Percentiles rank a stretch among this genome's conserved stretches.
phyloP scores from a whole-genome alignment of 2,113 vertebrate genomes.

The Etia nguti region DNA sequence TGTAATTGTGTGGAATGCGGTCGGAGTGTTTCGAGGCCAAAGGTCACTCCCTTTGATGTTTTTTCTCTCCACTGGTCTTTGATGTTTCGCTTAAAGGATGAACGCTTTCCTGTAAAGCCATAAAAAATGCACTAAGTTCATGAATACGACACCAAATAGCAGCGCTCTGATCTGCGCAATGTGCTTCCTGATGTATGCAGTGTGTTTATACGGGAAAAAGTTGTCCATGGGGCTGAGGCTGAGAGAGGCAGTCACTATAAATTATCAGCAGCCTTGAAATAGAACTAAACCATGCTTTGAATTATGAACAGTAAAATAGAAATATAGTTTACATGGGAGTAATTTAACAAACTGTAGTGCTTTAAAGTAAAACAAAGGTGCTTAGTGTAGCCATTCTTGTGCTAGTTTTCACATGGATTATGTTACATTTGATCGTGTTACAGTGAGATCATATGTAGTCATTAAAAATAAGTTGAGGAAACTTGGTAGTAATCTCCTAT shows the following conservation, averaged over 20 bases:
- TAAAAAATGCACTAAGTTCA: background rate
- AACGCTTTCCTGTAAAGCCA: background rate
- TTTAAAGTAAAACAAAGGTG: background rate
- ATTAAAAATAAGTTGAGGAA: background rate
- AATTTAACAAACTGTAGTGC: background rate
- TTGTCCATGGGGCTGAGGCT: background rate
- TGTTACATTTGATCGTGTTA: background rate
- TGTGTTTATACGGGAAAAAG: background rate
- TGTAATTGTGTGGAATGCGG: constrained; percentile 67
- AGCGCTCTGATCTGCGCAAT: background rate
- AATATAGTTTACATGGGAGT: background rate
- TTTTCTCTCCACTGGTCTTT: constrained; percentile 47
- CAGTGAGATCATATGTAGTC: background rate
- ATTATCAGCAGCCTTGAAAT: constrained; percentile 3
- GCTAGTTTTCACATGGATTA: background rate
- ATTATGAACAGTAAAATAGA: constrained; percentile 8
- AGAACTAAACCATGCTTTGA: constrained; percentile 17
- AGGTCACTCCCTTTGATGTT: constrained; percentile 63
- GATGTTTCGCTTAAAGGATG: constrained; percentile 12
- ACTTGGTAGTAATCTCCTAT: background rate
- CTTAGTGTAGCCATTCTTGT: background rate
- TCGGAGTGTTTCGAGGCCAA: constrained; percentile 49
- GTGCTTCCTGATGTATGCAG: background rate
- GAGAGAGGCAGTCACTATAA: background rate
- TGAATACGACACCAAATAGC: background rate